Percentiles rank a stretch among this genome's conserved stretches.
These are phyloP conservation scores for Alectoris magna DNA, from an alignment of 2,797 vertebrate species.

Conservation along the genomic window DNA sequence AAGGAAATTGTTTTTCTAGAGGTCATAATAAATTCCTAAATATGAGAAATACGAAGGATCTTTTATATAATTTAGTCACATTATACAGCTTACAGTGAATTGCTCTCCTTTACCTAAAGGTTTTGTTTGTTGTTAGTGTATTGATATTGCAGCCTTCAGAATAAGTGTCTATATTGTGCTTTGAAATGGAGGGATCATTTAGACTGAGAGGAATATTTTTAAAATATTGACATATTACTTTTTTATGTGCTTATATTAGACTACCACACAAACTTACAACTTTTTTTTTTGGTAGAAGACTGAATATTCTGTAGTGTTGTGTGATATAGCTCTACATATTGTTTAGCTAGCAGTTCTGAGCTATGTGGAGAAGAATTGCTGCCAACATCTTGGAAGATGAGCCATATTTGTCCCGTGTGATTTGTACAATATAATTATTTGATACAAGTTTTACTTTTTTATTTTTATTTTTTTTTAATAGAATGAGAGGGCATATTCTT, in stretches of 20 bases:
- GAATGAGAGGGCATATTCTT: constrained; percentile 95
- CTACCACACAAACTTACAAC: constrained; percentile 10
- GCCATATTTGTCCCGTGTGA: constrained; percentile 8
- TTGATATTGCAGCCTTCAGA: constrained; percentile 37
- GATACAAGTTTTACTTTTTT: background rate
- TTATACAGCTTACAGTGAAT: background rate
- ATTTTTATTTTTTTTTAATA: constrained; percentile 61
- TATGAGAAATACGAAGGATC: constrained; percentile 6
- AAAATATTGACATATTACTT: background rate
- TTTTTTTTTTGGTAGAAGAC: background rate
- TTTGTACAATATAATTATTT: background rate
- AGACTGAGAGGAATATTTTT: background rate
- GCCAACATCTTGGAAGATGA: constrained; percentile 48
- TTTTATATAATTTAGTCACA: constrained; percentile 33
- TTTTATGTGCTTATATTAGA: constrained; percentile 28
- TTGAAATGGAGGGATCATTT: background rate
- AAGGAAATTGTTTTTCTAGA: constrained; percentile 3
- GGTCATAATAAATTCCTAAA: constrained; percentile 25
- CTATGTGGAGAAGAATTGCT: constrained; percentile 67
- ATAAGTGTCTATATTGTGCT: background rate
- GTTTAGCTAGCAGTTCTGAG: constrained; percentile 60
- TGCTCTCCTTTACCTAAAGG: background rate
- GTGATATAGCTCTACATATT: background rate
- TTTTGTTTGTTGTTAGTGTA: constrained; percentile 38
- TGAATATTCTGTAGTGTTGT: constrained; percentile 7